Evolutionary conservation across 2,113 vertebrate genomes (phyloP).

Genomic region (Etheostoma spectabile): DNA sequence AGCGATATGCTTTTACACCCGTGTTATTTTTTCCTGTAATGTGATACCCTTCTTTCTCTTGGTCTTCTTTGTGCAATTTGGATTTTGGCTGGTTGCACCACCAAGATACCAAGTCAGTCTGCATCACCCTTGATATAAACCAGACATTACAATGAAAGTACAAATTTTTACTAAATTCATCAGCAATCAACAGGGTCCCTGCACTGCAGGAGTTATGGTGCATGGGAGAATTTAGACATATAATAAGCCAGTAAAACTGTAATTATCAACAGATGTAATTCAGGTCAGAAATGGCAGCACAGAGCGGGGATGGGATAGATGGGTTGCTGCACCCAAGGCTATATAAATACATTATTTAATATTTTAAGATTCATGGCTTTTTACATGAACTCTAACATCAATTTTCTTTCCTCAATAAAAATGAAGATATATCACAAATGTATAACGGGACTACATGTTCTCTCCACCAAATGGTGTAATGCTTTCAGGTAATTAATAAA

Average conservation of each 20-base stretch:
- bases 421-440: constrained; percentile 53
- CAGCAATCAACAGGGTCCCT: constrained; percentile 2
- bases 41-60: constrained; percentile 33
- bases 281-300: constrained; percentile 55
- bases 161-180: constrained; percentile 47
- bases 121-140: constrained; percentile 41
- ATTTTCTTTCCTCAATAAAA: constrained; percentile 49
- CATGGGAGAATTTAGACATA: constrained; percentile 33
- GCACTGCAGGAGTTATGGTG: constrained; percentile 38
- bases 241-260: constrained; percentile 53
- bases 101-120: constrained; percentile 11
- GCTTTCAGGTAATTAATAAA: constrained; percentile 51
- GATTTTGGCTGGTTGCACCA: constrained; percentile 41
- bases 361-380: constrained; percentile 63
- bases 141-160: constrained; percentile 7
- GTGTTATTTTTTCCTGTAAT: constrained; percentile 70
- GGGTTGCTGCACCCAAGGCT: constrained; percentile 43
- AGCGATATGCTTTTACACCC: constrained; percentile 64
- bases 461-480: constrained; percentile 15
- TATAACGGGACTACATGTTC: constrained; percentile 33
- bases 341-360: constrained; percentile 68
- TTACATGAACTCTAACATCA: constrained; percentile 55
- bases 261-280: constrained; percentile 65
- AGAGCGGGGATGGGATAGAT: constrained; percentile 39
- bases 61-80: constrained; percentile 42